phyloP scores from a whole-genome alignment of 2,113 vertebrate genomes.

The Pseudorasbora parva region DNA sequence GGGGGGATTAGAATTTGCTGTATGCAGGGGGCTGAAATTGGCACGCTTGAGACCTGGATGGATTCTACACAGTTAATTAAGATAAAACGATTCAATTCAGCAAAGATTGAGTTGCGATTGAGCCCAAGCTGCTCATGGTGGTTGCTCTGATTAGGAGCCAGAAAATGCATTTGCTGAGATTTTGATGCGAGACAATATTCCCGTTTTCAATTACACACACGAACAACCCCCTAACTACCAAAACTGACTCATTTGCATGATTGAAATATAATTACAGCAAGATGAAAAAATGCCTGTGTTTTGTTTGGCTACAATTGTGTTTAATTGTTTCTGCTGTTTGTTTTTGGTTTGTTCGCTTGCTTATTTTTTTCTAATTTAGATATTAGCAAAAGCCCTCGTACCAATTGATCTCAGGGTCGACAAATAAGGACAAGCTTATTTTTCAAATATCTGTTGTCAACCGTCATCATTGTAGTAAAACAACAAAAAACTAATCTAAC shows the following conservation, averaged over 20 bases:
- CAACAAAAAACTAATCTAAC: not conserved
- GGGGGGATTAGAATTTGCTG: conserved; percentile 35
- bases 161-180: conserved; percentile 71
- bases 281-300: conserved; percentile 71
- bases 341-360: conserved; percentile 42
- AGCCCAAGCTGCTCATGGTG: conserved; percentile 57
- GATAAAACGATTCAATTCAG: conserved; percentile 78
- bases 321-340: conserved; percentile 54
- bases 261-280: conserved; percentile 79
- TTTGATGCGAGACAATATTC: conserved; percentile 79
- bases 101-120: conserved; percentile 71
- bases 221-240: conserved; percentile 79
- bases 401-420: conserved; percentile 8
- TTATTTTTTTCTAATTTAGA: conserved; percentile 21
- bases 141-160: conserved; percentile 75
- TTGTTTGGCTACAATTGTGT: conserved; percentile 68
- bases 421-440: not conserved
- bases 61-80: conserved; percentile 77
- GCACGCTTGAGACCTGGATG: conserved; percentile 68
- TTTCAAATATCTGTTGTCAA: not conserved
- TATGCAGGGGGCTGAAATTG: conserved; percentile 60
- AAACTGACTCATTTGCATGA: conserved; percentile 80
- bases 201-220: conserved; percentile 83
- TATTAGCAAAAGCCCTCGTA: not conserved
- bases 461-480: not conserved